Evolutionary conservation across 2,113 vertebrate genomes (phyloP).

Genomic region (Acrocephalus kingi): DNA sequence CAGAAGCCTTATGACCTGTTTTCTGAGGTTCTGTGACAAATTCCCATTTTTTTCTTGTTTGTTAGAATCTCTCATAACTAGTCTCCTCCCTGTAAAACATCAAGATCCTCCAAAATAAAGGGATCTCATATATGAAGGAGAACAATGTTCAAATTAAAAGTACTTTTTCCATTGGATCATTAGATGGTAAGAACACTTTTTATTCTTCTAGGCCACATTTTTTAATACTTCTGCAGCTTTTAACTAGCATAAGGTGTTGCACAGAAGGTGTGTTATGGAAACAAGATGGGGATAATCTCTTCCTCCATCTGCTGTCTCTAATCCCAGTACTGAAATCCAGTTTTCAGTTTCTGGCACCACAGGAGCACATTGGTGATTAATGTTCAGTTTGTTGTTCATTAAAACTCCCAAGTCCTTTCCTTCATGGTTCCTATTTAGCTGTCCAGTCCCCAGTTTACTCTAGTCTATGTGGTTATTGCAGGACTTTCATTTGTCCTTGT

Average conservation of each 20-base stretch:
- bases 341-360: not conserved
- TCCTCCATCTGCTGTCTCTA: not conserved
- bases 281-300: not conserved
- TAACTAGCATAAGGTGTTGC: not conserved
- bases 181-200: not conserved
- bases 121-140: not conserved
- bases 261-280: not conserved
- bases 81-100: not conserved
- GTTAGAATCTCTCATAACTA: not conserved
- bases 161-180: not conserved
- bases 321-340: not conserved
- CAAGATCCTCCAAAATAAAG: not conserved
- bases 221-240: not conserved
- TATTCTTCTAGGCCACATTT: not conserved
- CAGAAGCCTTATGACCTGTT: not conserved
- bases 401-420: not conserved
- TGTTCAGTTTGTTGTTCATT: not conserved
- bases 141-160: not conserved
- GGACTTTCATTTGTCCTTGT: not conserved
- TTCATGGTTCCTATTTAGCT: not conserved
- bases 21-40: not conserved
- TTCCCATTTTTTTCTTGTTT: not conserved
- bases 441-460: not conserved
- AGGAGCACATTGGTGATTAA: not conserved
- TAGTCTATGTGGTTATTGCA: not conserved